Evolutionary conservation across 2,888 invertebrate genomes (phyloP).

Genomic region (Carpatolechia fugitivella): DNA sequence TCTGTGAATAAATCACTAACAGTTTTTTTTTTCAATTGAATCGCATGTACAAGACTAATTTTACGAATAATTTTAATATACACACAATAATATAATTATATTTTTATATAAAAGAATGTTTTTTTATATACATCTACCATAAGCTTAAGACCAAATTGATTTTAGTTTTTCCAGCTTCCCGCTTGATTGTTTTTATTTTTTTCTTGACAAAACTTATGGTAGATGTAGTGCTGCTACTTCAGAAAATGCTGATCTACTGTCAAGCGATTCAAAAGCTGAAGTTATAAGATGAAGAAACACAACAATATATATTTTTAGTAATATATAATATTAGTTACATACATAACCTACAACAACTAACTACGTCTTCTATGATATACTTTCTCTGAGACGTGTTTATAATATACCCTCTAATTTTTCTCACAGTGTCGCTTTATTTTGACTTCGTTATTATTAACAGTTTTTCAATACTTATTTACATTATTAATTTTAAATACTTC

Average conservation of each 20-base stretch:
- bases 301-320: constrained; percentile 45
- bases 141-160: not conserved
- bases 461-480: constrained; percentile 71
- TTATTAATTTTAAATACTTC: constrained; percentile 46
- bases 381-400: constrained; percentile 61
- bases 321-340: constrained; percentile 38
- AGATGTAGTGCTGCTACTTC: constrained; percentile 15
- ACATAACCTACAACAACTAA: constrained; percentile 66
- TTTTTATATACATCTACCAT: constrained; percentile 9
- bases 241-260: constrained; percentile 45
- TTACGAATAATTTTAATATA: constrained; percentile 26
- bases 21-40: constrained; percentile 54
- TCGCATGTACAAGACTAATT: constrained; percentile 45
- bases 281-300: constrained; percentile 50
- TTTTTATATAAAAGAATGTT: not conserved
- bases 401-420: constrained; percentile 71
- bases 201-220: constrained; percentile 22
- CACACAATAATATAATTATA: constrained; percentile 14
- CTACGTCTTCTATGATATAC: constrained; percentile 71
- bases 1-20: constrained; percentile 79
- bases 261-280: constrained; percentile 58
- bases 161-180: not conserved
- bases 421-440: constrained; percentile 79
- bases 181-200: not conserved
- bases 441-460: constrained; percentile 73